Percentiles rank a stretch among this genome's conserved stretches.
phyloP scores from a whole-genome alignment of 2,888 invertebrate species.

The Drosophila suboccidentalis region DNA sequence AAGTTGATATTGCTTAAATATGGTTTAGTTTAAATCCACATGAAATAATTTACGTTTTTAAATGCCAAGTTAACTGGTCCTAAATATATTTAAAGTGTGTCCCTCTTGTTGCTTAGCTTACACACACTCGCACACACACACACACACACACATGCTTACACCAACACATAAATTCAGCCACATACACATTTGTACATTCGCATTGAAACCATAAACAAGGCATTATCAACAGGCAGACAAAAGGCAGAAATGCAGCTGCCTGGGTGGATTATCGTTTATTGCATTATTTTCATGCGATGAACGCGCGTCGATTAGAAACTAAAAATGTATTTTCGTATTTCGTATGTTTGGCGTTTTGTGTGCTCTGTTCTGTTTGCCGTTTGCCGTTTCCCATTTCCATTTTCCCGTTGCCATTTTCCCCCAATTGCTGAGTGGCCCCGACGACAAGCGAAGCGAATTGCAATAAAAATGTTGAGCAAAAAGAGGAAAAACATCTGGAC shows the following conservation, averaged over 20 bases:
- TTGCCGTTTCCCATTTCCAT: slow-evolving; percentile 16
- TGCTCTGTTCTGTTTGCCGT: slow-evolving; percentile 21
- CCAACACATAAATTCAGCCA: slow-evolving; percentile 1
- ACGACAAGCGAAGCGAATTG: slow-evolving; percentile 59
- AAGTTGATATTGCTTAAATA: not conserved
- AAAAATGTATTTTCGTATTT: slow-evolving; percentile 69
- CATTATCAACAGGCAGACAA: slow-evolving; percentile 63
- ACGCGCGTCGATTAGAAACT: slow-evolving; percentile 81
- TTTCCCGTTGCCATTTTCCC: slow-evolving; percentile 13
- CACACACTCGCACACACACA: slow-evolving; percentile 2
- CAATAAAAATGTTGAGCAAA: slow-evolving; percentile 62
- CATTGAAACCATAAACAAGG: slow-evolving; percentile 54
- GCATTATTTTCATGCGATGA: slow-evolving; percentile 82
- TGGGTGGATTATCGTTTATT: slow-evolving; percentile 75
- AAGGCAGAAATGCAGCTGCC: slow-evolving; percentile 66
- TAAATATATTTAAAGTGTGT: not conserved
- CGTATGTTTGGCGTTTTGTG: slow-evolving; percentile 21
- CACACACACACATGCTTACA: not conserved
- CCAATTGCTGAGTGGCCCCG: slow-evolving; percentile 54
- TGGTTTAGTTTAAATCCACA: not conserved
- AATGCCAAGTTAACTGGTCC: not conserved
- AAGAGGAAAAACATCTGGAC: slow-evolving; percentile 12
- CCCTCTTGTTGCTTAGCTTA: not conserved
- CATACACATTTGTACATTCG: not conserved
- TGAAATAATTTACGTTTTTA: not conserved